These are phyloP conservation scores for Callionymus lyra DNA, from an alignment of 2,113 vertebrate genomes.

Conservation along the genomic window DNA sequence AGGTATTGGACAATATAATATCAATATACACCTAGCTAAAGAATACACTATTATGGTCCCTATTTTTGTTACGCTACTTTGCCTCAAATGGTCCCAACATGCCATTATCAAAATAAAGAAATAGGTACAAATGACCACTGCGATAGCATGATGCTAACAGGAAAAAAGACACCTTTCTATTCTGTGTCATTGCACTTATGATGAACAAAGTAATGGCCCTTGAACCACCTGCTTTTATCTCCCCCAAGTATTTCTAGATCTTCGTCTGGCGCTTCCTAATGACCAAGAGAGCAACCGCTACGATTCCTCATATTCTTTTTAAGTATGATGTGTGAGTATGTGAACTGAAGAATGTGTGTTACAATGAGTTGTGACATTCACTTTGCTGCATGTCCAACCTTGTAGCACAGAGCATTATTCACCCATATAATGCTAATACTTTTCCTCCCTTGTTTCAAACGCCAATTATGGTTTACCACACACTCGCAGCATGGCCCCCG, in stretches of 20 bases:
- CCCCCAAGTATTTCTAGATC: slow-evolving; percentile 16
- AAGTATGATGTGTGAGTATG: slow-evolving; percentile 73
- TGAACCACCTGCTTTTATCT: slow-evolving; percentile 19
- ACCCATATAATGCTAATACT: slow-evolving; percentile 78
- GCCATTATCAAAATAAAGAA: too few relatives aligned
- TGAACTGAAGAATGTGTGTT: slow-evolving; percentile 80
- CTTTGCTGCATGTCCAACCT: slow-evolving; percentile 86
- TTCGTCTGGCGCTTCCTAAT: slow-evolving; percentile 24
- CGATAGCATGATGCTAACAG: too few relatives aligned
- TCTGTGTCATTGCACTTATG: slow-evolving; percentile 8
- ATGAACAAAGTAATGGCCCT: slow-evolving; percentile 18
- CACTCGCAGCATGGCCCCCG: slow-evolving; percentile 32
- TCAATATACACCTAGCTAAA: too few relatives aligned
- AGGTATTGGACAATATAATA: too few relatives aligned
- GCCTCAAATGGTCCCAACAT: too few relatives aligned
- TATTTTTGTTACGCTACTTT: too few relatives aligned
- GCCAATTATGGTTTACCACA: slow-evolving; percentile 46
- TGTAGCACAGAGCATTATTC: slow-evolving; percentile 84
- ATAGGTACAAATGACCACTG: too few relatives aligned
- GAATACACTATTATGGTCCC: too few relatives aligned
- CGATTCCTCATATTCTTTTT: slow-evolving; percentile 59
- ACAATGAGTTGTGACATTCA: slow-evolving; percentile 85
- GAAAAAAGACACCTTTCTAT: too few relatives aligned
- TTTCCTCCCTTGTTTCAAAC: slow-evolving; percentile 45
- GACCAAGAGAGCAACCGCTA: slow-evolving; percentile 41